A percentile compares a stretch with the other conserved stretches of the same genome.
Conservation (phyloP, 2,888 invertebrate species). For the Psococerastis gibbosa region DNA sequence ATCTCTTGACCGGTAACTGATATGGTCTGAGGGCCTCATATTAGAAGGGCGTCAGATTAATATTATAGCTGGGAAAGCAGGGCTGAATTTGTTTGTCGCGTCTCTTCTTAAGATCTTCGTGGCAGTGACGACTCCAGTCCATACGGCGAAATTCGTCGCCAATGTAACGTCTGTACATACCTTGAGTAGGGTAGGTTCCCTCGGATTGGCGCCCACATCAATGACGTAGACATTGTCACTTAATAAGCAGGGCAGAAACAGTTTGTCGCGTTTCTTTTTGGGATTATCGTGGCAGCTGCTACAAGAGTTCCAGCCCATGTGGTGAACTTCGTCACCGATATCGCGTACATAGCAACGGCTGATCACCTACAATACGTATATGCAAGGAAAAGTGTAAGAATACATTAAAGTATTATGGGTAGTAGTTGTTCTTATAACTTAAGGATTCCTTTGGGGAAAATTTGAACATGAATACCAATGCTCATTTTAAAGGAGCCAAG, state of each 20-base stretch:
- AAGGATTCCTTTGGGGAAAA: not conserved
- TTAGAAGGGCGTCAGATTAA: too few species aligned
- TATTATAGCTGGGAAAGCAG: slow-evolving; percentile 54
- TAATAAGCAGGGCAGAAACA: slow-evolving; percentile 65
- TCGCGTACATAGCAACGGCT: slow-evolving; percentile 63
- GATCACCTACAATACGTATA: slow-evolving; percentile 47
- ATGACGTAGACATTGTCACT: slow-evolving; percentile 70
- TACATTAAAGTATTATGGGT: not conserved
- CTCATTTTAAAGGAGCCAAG: too few species aligned
- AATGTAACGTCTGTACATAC: slow-evolving; percentile 37
- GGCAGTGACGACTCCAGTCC: slow-evolving; percentile 95
- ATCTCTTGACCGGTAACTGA: too few species aligned
- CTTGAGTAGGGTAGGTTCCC: slow-evolving; percentile 52
- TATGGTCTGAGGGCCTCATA: too few species aligned
- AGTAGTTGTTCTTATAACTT: not conserved
- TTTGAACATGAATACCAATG: not conserved
- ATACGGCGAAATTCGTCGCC: slow-evolving; percentile 89
- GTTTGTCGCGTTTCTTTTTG: slow-evolving; percentile 43
- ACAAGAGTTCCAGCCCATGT: slow-evolving; percentile 94
- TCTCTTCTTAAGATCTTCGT: slow-evolving; percentile 32
- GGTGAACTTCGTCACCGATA: slow-evolving; percentile 77
- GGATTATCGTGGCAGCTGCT: slow-evolving; percentile 61
- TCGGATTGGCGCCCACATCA: slow-evolving; percentile 54
- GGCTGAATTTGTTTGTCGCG: slow-evolving; percentile 72
- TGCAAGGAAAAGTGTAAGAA: slow-evolving; percentile 4